Evolutionary conservation across 2,888 invertebrate genomes (phyloP).

Genomic region (Leucozona laternaria): DNA sequence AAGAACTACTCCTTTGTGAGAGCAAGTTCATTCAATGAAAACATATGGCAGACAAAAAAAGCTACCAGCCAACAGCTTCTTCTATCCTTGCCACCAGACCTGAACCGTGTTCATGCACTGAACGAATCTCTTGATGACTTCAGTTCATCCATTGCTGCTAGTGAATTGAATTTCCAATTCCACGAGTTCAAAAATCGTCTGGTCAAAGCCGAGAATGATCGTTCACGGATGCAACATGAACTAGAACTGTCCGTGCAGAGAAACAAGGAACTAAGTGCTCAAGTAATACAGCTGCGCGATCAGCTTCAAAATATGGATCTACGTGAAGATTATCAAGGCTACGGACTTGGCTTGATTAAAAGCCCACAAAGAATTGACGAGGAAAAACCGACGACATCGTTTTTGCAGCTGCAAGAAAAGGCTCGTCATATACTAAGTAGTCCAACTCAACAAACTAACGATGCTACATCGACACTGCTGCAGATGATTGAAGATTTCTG

Average conservation of each 20-base stretch:
- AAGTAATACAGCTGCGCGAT: conserved; percentile 83
- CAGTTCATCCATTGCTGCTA: conserved; percentile 78
- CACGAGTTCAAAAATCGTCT: conserved; percentile 85
- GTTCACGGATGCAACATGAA: conserved; percentile 85
- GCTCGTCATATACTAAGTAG: conserved; percentile 81
- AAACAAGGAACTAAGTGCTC: conserved; percentile 85
- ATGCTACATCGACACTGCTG: conserved; percentile 83
- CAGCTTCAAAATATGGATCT: conserved; percentile 83
- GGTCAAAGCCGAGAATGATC: conserved; percentile 83
- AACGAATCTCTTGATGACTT: conserved; percentile 70
- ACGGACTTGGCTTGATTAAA: conserved; percentile 80
- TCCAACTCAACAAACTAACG: conserved; percentile 77
- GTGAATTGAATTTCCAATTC: conserved; percentile 85
- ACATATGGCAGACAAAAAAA: conserved; percentile 70
- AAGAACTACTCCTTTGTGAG: conserved; percentile 80
- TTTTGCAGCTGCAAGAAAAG: conserved; percentile 82
- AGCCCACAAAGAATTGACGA: conserved; percentile 78
- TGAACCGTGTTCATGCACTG: conserved; percentile 78
- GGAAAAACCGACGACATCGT: conserved; percentile 80
- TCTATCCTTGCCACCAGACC: conserved; percentile 81
- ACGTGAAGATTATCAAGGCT: conserved; percentile 86
- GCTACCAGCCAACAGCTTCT: conserved; percentile 76
- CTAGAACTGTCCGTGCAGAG: conserved; percentile 86
- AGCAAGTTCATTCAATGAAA: conserved; percentile 82
- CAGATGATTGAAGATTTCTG: conserved; percentile 87